A percentile compares a stretch with the other conserved stretches of the same genome.
Evolutionary conservation across 2,113 vertebrate species (phyloP).

Genomic region (Petrocephalus zakoni): DNA sequence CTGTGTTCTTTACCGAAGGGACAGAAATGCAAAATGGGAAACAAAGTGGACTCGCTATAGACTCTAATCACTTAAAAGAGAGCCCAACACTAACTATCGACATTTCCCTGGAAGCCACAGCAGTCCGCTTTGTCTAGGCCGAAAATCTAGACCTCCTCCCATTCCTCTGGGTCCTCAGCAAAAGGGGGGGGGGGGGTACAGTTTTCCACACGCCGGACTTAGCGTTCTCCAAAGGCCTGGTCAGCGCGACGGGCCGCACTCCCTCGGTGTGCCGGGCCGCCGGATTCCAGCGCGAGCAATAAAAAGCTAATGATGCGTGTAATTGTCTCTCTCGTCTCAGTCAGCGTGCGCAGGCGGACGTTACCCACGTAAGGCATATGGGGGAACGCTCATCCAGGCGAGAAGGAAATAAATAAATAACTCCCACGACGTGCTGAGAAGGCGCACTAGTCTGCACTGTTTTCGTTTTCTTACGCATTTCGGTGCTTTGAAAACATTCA

Average conservation of each 20-base stretch:
- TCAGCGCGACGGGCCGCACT: constrained; percentile 19
- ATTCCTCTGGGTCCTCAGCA: background rate
- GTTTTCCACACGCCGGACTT: background rate
- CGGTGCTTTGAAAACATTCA: background rate
- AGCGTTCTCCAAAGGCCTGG: constrained; percentile 14
- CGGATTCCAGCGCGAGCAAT: constrained; percentile 30
- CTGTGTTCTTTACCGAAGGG: background rate
- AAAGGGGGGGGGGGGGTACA: background rate
- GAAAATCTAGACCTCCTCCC: background rate
- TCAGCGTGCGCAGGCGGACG: constrained; percentile 36
- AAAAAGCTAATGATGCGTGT: constrained; percentile 49
- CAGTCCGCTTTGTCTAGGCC: background rate
- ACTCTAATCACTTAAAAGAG: background rate
- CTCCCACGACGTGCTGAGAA: background rate
- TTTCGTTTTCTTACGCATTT: background rate
- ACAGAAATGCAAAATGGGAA: background rate
- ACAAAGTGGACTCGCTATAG: background rate
- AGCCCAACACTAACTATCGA: background rate
- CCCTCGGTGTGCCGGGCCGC: constrained; percentile 27
- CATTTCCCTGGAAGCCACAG: background rate
- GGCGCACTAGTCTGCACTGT: background rate
- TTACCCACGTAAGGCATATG: constrained; percentile 31
- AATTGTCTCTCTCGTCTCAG: constrained; percentile 50
- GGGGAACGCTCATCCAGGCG: constrained; percentile 25
- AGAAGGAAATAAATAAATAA: constrained; percentile 27